Evolutionary conservation across 2,888 invertebrate species (phyloP), one percentile per base, ranked within the genome.

Genomic region (Aphidius colemani): DNA sequence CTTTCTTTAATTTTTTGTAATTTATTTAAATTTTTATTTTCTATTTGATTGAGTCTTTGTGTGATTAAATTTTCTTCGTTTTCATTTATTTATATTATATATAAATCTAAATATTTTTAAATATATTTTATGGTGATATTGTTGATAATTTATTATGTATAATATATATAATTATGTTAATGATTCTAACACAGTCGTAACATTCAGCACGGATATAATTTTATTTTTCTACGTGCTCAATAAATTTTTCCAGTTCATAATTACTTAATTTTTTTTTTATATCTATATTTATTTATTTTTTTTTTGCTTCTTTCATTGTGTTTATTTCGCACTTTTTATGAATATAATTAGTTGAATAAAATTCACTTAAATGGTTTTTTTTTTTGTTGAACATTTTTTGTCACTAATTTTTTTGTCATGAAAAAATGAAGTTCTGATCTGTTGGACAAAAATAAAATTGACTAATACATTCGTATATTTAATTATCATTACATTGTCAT

Each of bases 111-210:
- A 71, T 71, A 72, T 69, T 18, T 18, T 18, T 18, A 18, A 18
- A 72, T 72, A 74, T 68, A 70, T 67, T 73, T 73, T 71, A 59
- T 66, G 66, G 51, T 69, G 60, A 65, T 64, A 67, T 59, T 30
- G 30, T 59, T 57, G 58, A 61, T 63, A 59, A 64, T 66, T 68
- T 67, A 67, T 65, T 67, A 67, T 71, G 61, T 71, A 67, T 65
- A 66, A 65, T 72, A 67, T 70, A 39, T 67, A 44, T 60, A 73
- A 67, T 68, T 64, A 67, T 72, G 71, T 67, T 71, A 72, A 70
- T 71, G 68, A 63, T 69, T 70, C 69, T 72, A 73, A 72, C 70
- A 68, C 69, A 71, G 71, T 72, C 65, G 59, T 72, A 73, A 72
- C 71, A 69, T 72, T 64, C 65, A 59, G 44, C 65, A 62, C 60